phyloP scores from a whole-genome alignment of 35 echinoderm and acorn worm species.

The Heliocidaris erythrogramma region DNA sequence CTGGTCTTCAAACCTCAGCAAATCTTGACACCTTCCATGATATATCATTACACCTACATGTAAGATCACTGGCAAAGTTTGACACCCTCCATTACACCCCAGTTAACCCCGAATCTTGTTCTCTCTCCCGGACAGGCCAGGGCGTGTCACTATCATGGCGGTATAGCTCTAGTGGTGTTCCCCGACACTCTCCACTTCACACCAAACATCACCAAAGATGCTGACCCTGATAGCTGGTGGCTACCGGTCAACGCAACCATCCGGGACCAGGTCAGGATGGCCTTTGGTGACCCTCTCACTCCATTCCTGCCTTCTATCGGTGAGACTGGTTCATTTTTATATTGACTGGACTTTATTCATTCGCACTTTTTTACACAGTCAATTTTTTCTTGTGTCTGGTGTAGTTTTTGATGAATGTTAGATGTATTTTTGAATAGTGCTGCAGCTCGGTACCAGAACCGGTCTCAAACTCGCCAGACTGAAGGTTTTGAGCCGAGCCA shows the following conservation, averaged over 20 bases:
- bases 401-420: neutral
- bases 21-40: too few relatives aligned
- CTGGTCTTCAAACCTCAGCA: too few relatives aligned
- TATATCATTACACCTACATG: too few relatives aligned
- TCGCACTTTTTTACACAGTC: neutral
- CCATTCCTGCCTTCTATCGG: conserved; percentile 64
- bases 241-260: conserved; percentile 58
- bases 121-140: conserved; percentile 25
- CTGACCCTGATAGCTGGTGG: conserved; percentile 51
- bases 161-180: conserved; percentile 64
- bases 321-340: conserved; percentile 29
- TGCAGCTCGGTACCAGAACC: too few relatives aligned
- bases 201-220: neutral
- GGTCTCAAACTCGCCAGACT: too few relatives aligned
- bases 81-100: too few relatives aligned
- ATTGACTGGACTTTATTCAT: neutral
- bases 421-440: too few relatives aligned
- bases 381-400: neutral
- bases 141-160: conserved; percentile 59
- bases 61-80: too few relatives aligned
- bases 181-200: conserved; percentile 62
- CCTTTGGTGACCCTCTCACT: conserved; percentile 68
- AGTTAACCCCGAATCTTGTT: neutral
- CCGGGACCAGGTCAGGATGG: conserved; percentile 48
- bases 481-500: too few relatives aligned